These are phyloP conservation scores for Microctenopoma steveboyesi DNA, from an alignment of 2,797 vertebrate genomes.

Conservation along the genomic window DNA sequence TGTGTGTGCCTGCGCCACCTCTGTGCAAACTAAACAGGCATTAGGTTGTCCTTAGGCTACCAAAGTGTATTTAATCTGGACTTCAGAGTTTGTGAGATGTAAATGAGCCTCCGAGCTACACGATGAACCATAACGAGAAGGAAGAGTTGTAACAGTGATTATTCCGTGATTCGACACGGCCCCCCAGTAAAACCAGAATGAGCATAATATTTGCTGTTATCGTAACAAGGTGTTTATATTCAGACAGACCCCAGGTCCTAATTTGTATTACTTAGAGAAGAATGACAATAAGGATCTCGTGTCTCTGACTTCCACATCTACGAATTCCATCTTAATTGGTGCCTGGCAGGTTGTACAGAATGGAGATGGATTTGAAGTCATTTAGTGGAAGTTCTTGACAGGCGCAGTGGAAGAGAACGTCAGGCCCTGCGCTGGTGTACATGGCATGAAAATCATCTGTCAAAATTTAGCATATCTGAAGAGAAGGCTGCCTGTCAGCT, in stretches of 20 bases:
- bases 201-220: conserved; percentile 36
- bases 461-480: conserved; percentile 87
- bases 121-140: conserved; percentile 18
- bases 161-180: conserved; percentile 29
- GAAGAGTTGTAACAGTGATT: conserved; percentile 17
- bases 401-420: conserved; percentile 77
- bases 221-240: conserved; percentile 23
- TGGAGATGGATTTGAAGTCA: conserved; percentile 84
- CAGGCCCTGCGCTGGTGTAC: conserved; percentile 73
- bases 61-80: conserved; percentile 50
- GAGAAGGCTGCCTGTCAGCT: conserved; percentile 86
- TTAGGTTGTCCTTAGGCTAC: conserved; percentile 41
- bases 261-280: conserved; percentile 63
- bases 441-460: conserved; percentile 86
- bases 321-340: conserved; percentile 81
- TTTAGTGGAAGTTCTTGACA: conserved; percentile 83
- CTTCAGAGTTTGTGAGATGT: conserved; percentile 16
- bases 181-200: conserved; percentile 19
- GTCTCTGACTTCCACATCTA: conserved; percentile 60
- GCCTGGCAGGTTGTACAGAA: conserved; percentile 75
- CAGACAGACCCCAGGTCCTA: conserved; percentile 41
- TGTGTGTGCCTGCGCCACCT: conserved; percentile 42
- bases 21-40: conserved; percentile 46
- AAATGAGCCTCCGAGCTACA: conserved; percentile 15
- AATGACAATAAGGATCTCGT: conserved; percentile 67